Conservation (phyloP, 2,797 vertebrate genomes). For the Esox lucius region DNA sequence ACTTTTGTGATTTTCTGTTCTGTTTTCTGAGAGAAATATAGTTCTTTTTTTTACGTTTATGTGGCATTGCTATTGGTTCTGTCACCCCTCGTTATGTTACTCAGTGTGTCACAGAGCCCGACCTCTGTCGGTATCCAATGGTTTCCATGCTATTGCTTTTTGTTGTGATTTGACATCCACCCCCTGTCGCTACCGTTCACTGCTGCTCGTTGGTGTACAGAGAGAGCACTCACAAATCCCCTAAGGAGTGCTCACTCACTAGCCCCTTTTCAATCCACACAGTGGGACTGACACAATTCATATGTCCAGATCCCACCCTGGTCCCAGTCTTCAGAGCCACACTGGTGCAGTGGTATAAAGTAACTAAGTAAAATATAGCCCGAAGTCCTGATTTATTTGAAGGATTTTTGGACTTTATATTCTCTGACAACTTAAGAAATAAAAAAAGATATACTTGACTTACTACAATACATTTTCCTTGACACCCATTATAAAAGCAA, state of each 20-base stretch:
- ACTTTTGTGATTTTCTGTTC: conserved; percentile 6
- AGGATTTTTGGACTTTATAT: too few species aligned
- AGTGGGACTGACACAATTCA: not conserved
- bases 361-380: too few species aligned
- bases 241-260: not conserved
- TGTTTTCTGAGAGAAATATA: not conserved
- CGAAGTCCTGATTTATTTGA: too few species aligned
- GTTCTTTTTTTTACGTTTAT: not conserved
- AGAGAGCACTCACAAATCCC: not conserved
- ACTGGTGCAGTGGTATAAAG: too few species aligned
- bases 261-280: not conserved
- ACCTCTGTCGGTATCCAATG: not conserved
- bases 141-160: conserved; percentile 2
- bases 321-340: not conserved
- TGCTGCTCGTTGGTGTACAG: not conserved
- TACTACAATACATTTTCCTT: too few species aligned
- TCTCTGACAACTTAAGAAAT: too few species aligned
- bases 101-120: not conserved
- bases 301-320: not conserved
- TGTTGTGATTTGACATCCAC: not conserved
- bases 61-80: conserved; percentile 4
- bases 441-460: too few species aligned
- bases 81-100: not conserved
- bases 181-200: not conserved
- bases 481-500: too few species aligned